Evolutionary conservation across 2,888 invertebrate species (phyloP).

Genomic region (Himalopsyche japonica): DNA sequence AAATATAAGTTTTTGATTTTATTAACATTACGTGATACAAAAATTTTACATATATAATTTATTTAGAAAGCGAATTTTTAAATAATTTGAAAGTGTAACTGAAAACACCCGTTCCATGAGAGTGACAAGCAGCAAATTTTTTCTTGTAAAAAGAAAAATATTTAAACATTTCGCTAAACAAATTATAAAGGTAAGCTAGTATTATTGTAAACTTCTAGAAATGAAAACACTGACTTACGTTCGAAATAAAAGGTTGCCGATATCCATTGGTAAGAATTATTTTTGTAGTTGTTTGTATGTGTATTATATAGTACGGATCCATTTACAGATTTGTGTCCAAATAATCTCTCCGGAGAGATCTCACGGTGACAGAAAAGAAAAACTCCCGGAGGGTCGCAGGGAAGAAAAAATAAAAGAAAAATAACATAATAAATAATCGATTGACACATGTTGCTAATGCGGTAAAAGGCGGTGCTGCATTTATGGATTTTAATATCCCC

Average conservation of each 20-base stretch:
- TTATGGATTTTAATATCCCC: background rate
- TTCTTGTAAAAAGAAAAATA: no score
- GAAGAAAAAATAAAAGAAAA: slow-evolving; percentile 10
- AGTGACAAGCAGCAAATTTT: no score
- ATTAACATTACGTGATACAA: no score
- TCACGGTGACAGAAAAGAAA: slow-evolving; percentile 6
- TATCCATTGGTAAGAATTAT: background rate
- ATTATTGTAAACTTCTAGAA: no score
- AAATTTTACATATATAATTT: no score
- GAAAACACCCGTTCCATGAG: no score
- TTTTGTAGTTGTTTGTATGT: background rate
- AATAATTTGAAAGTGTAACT: no score
- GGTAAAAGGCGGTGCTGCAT: background rate
- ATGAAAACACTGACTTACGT: no score
- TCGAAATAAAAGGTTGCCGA: background rate
- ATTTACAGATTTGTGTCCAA: slow-evolving; percentile 34
- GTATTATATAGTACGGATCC: slow-evolving; percentile 5
- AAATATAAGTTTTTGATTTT: no score
- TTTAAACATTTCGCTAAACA: no score
- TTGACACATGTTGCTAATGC: background rate
- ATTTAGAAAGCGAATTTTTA: no score
- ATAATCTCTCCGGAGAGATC: slow-evolving; percentile 22
- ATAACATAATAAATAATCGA: background rate
- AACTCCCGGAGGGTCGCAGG: background rate
- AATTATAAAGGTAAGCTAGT: no score